Percentiles rank a stretch among this genome's conserved stretches.
phyloP scores from a whole-genome alignment of 2,797 vertebrate genomes.

The Sebastes steindachneri region DNA sequence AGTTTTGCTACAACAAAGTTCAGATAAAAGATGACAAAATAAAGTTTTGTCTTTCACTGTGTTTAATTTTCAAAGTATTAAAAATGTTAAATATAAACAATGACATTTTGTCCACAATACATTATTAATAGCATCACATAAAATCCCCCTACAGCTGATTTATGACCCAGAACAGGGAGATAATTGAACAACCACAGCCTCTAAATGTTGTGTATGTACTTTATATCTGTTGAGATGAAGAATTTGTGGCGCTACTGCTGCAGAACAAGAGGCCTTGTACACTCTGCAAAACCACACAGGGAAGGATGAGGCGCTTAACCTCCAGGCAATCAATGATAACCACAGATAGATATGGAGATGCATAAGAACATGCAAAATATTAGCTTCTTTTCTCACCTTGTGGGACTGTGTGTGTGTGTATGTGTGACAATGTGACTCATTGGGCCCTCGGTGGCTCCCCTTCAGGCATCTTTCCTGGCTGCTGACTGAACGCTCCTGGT shows the following conservation, averaged over 20 bases:
- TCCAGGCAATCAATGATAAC: constrained; percentile 21
- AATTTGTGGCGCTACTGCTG: neutral
- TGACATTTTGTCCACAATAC: neutral
- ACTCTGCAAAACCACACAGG: neutral
- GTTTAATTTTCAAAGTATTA: neutral
- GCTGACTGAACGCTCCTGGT: constrained; percentile 59
- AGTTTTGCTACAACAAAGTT: neutral
- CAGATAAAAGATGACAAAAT: neutral
- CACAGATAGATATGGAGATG: constrained; percentile 5
- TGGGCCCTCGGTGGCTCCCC: constrained; percentile 17
- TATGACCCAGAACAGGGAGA: neutral
- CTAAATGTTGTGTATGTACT: constrained; percentile 23
- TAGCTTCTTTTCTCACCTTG: neutral
- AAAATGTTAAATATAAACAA: neutral
- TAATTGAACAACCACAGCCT: constrained; percentile 38
- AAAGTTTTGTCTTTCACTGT: neutral
- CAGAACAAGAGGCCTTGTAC: neutral
- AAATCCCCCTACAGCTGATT: constrained; percentile 19
- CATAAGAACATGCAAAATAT: neutral
- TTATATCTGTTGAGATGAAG: constrained; percentile 24
- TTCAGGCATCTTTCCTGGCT: constrained; percentile 42
- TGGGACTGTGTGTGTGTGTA: neutral
- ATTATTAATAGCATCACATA: constrained; percentile 5
- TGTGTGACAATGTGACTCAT: constrained; percentile 45
- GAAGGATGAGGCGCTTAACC: neutral